Evolutionary conservation across 2,888 invertebrate genomes (phyloP), one percentile per base, ranked within the genome.

Genomic region (Uloborus plumipes): DNA sequence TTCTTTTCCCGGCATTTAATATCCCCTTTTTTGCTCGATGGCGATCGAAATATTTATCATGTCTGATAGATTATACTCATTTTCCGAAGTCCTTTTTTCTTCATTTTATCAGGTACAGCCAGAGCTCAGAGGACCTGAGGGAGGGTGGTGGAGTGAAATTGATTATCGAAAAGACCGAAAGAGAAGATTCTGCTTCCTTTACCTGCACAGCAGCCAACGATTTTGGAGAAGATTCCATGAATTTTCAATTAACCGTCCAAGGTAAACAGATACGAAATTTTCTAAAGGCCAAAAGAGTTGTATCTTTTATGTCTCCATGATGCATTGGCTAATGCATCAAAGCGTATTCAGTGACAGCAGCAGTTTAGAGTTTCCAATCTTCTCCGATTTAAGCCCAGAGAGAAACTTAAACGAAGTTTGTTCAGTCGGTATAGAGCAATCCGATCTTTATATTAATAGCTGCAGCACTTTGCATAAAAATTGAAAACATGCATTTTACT

Each of bases 131-230:
- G 22, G 49, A 69, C 20, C 20, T 75, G 6, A 53, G 62, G 15
- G 73, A 72, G 3, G 82, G 78, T 6, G 75, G 74, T n/a, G 78
- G 75, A 16, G 65, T 69, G 22, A 75, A 67, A 14, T 64, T 85
- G 49, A 73, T 76, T 14, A 85, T 85, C 51, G 67, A 77, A 26
- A 71, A 71, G n/a, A 72, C 70, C 18, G 84, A 84, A 47, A 65
- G 85, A 31, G 72, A 70, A n/a, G 85, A 85, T 47, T 77, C 85
- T 15, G 85, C 84, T 3, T 65, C 81, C 14, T 85, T 85, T 22
- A 80, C 84, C n/a, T 85, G 85, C 69, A 77, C 78, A 4, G 84
- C 85, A 39, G 76, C 66, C 51, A 85, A 85, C 58, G 72, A 67
- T 53, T 85, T 75, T 58, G 85, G 85, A 22, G 70, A 75, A 53